phyloP scores from a whole-genome alignment of 1,140 invertebrate species.

The Diploscapter pachys region DNA sequence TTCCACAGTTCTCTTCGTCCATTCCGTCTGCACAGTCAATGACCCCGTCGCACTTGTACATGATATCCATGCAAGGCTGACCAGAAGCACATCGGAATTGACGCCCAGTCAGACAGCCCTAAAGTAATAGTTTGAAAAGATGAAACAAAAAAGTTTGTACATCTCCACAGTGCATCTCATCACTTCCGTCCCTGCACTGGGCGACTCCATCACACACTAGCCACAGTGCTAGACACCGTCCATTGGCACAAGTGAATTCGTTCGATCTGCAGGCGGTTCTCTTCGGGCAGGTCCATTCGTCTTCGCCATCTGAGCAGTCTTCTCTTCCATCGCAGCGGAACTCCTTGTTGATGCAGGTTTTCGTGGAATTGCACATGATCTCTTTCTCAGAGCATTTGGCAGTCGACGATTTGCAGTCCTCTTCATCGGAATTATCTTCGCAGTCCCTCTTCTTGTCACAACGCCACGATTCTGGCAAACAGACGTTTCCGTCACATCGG shows the following conservation, averaged over 20 bases:
- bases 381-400: too few relatives aligned
- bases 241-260: slow-evolving; percentile 24
- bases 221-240: slow-evolving; percentile 11
- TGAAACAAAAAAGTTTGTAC: not conserved
- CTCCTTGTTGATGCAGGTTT: slow-evolving; percentile 61
- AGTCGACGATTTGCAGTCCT: too few relatives aligned
- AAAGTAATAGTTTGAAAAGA: too few relatives aligned
- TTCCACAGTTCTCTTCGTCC: slow-evolving; percentile 13
- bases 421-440: too few relatives aligned
- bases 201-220: slow-evolving; percentile 22
- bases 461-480: too few relatives aligned
- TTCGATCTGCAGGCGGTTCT: not conserved
- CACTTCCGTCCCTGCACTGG: slow-evolving; percentile 29
- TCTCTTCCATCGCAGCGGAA: slow-evolving; percentile 54
- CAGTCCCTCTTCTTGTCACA: too few relatives aligned
- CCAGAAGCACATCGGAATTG: slow-evolving; percentile 53
- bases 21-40: slow-evolving; percentile 32
- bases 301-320: slow-evolving; percentile 53
- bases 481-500: too few relatives aligned
- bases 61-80: slow-evolving; percentile 54
- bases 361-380: too few relatives aligned
- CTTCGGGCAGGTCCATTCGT: slow-evolving; percentile 19
- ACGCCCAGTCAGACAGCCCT: slow-evolving; percentile 13
- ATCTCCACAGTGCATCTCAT: slow-evolving; percentile 30
- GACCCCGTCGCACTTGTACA: slow-evolving; percentile 40